Evolutionary conservation across 2,888 invertebrate species (phyloP).

Genomic region (Troilus luridus): DNA sequence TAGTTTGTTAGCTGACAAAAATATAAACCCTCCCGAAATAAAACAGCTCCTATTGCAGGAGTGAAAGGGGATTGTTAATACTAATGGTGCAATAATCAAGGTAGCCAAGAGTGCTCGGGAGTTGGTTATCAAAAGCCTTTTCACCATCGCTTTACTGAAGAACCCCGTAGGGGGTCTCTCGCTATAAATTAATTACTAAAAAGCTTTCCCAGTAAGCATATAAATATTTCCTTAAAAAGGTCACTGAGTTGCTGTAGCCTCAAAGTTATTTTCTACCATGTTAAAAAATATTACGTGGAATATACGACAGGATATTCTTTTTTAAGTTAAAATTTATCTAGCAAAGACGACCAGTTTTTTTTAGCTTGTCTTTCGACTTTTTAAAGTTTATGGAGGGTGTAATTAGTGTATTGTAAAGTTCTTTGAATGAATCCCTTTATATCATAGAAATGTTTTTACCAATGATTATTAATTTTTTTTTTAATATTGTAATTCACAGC

Average conservation of each 20-base stretch:
- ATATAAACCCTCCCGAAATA: not conserved
- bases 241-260: not conserved
- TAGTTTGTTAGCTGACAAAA: slow-evolving; percentile 9
- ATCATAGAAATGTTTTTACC: not conserved
- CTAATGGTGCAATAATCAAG: slow-evolving; percentile 35
- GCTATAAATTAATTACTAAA: slow-evolving; percentile 38
- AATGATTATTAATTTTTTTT: too few relatives aligned
- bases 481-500: too few relatives aligned
- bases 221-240: slow-evolving; percentile 10
- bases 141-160: slow-evolving; percentile 33
- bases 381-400: not conserved
- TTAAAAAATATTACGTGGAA: not conserved
- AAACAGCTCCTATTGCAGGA: slow-evolving; percentile 18
- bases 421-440: not conserved
- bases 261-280: not conserved
- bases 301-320: not conserved
- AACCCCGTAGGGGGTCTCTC: not conserved
- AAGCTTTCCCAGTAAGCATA: slow-evolving; percentile 30
- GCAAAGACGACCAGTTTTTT: not conserved
- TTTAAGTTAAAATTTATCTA: not conserved
- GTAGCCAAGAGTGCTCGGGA: not conserved
- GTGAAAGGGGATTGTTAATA: slow-evolving; percentile 27
- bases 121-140: slow-evolving; percentile 33
- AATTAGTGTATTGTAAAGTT: not conserved
- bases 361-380: not conserved